Conservation (phyloP, 1,140 invertebrate genomes). For the Triops longicaudatus region DNA sequence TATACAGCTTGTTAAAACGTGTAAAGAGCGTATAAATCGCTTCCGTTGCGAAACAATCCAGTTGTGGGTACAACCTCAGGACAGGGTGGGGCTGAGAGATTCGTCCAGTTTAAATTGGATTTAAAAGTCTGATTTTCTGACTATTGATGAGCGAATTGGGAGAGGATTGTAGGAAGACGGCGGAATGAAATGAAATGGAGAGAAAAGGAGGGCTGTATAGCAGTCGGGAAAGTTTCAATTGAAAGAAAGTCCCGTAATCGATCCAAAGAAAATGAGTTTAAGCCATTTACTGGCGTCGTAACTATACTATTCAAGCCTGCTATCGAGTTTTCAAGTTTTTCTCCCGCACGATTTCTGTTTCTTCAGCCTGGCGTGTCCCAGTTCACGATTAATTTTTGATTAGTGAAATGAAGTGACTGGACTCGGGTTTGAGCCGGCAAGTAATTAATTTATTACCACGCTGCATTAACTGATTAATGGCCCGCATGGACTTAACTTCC, state of each 20-base stretch:
- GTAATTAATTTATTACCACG: too few relatives aligned
- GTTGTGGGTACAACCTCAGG: not conserved
- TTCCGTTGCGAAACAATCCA: not conserved
- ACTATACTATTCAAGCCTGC: too few relatives aligned
- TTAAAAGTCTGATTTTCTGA: not conserved
- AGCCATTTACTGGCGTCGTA: too few relatives aligned
- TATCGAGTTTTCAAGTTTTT: too few relatives aligned
- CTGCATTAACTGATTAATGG: too few relatives aligned
- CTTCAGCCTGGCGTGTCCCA: too few relatives aligned
- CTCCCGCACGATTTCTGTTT: too few relatives aligned
- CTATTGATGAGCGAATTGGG: not conserved
- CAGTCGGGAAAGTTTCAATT: not conserved
- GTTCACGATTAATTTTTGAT: too few relatives aligned
- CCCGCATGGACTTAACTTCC: too few relatives aligned
- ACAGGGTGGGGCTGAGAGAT: not conserved
- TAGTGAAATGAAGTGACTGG: too few relatives aligned
- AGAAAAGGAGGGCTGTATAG: not conserved
- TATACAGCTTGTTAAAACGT: not conserved
- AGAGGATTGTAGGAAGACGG: not conserved
- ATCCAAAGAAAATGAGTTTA: not conserved
- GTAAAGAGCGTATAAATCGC: not conserved
- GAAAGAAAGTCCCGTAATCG: not conserved
- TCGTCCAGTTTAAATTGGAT: not conserved
- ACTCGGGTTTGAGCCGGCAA: too few relatives aligned
- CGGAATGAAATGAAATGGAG: not conserved